phyloP scores from a whole-genome alignment of 2,888 invertebrate genomes.

The Drosophila melanosoma region DNA sequence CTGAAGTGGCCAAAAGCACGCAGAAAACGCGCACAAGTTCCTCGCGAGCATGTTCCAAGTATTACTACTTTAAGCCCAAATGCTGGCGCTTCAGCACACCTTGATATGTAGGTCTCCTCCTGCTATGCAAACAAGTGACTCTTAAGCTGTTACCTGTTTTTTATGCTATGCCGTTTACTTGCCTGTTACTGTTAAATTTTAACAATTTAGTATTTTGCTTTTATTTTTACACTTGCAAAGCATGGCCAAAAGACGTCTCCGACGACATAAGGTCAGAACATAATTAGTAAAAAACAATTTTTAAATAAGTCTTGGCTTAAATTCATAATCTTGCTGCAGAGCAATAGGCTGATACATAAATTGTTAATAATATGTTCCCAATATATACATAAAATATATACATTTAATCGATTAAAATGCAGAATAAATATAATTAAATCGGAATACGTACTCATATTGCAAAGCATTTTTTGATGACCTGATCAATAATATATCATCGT shows the following conservation, averaged over 20 bases:
- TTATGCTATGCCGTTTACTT: slow-evolving; percentile 36
- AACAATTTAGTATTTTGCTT: slow-evolving; percentile 55
- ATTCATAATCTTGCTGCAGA: background rate
- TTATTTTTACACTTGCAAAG: background rate
- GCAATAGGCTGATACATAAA: background rate
- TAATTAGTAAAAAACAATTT: background rate
- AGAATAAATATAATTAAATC: background rate
- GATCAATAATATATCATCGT: no score
- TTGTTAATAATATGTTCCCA: background rate
- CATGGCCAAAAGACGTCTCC: background rate
- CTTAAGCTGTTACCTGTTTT: slow-evolving; percentile 1
- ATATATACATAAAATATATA: background rate
- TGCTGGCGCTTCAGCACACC: background rate
- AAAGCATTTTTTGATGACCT: no score
- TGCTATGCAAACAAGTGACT: background rate
- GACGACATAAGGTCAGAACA: background rate
- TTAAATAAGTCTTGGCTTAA: background rate
- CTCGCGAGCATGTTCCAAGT: background rate
- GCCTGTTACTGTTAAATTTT: slow-evolving; percentile 78
- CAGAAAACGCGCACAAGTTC: background rate
- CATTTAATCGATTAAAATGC: background rate
- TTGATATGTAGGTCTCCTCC: background rate
- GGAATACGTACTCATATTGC: background rate
- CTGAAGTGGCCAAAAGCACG: background rate
- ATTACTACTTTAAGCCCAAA: background rate